Evolutionary conservation across 2,113 vertebrate species (phyloP).

Genomic region (Gallinago media): DNA sequence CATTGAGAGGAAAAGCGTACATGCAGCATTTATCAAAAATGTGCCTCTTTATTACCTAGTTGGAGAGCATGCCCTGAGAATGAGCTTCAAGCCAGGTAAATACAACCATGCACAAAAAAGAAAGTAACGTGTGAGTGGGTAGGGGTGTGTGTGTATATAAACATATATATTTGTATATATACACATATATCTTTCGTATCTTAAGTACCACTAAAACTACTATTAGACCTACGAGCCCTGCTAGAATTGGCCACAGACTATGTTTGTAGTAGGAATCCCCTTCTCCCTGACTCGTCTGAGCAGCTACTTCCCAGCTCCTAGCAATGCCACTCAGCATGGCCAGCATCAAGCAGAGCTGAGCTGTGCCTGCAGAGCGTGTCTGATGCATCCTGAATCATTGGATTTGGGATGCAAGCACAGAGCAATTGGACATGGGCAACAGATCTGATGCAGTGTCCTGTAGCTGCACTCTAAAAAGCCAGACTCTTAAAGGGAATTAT

Average conservation of each 20-base stretch:
- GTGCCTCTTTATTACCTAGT: slow-evolving; percentile 27
- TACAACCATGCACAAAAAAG: not conserved
- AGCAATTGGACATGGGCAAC: slow-evolving; percentile 59
- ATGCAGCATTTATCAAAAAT: slow-evolving; percentile 13
- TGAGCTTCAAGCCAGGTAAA: slow-evolving; percentile 72
- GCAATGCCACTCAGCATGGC: not conserved
- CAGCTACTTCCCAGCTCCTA: not conserved
- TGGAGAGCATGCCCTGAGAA: slow-evolving; percentile 43
- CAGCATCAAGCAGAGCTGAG: not conserved
- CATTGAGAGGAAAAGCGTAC: slow-evolving; percentile 28
- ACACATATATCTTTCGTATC: not conserved
- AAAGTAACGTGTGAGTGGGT: not conserved
- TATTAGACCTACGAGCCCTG: not conserved
- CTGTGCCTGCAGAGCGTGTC: slow-evolving; percentile 37
- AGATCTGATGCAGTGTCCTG: slow-evolving; percentile 45
- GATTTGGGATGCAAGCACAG: slow-evolving; percentile 52
- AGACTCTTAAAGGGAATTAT: slow-evolving; percentile 42
- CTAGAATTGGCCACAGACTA: not conserved
- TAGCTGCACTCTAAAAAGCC: slow-evolving; percentile 32
- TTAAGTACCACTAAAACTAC: not conserved
- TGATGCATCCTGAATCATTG: slow-evolving; percentile 46
- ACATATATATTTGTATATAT: not conserved
- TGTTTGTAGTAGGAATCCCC: not conserved
- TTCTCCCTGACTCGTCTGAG: not conserved
- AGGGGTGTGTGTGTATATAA: fast-evolving